These are phyloP conservation scores for Butastur rufipennis DNA, from an alignment of 2,113 vertebrate species.

Conservation along the genomic window DNA sequence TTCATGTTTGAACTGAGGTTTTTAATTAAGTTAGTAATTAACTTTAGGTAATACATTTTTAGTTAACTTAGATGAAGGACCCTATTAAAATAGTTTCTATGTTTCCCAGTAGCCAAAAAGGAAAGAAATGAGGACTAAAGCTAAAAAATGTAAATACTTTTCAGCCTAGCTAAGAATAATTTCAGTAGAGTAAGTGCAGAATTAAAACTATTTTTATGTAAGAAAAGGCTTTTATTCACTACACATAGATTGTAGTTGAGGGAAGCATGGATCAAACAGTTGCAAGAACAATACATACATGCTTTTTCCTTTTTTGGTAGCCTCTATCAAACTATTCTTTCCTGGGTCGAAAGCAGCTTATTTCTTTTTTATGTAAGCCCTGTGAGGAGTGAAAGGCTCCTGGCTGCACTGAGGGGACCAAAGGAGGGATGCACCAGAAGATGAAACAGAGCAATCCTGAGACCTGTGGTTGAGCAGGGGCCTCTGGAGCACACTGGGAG, in stretches of 20 bases:
- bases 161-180: not conserved
- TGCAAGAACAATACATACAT: fast-evolving
- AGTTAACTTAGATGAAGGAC: too few relatives aligned
- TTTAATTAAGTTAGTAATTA: not conserved
- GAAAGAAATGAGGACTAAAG: not conserved
- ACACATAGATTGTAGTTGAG: not conserved
- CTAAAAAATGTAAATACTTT: not conserved
- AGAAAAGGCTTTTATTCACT: not conserved
- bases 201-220: not conserved
- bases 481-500: not conserved
- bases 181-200: too few relatives aligned
- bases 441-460: too few relatives aligned
- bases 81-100: not conserved
- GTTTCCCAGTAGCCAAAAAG: not conserved
- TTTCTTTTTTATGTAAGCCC: not conserved
- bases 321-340: not conserved
- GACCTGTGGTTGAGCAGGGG: not conserved
- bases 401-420: too few relatives aligned
- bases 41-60: not conserved
- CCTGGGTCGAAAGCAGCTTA: not conserved
- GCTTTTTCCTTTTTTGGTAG: not conserved
- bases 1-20: not conserved
- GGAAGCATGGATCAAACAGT: fast-evolving
- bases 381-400: not conserved
- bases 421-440: too few relatives aligned